These are phyloP conservation scores for Drosophila dives DNA, from an alignment of 2,888 invertebrate genomes.

Conservation along the genomic window DNA sequence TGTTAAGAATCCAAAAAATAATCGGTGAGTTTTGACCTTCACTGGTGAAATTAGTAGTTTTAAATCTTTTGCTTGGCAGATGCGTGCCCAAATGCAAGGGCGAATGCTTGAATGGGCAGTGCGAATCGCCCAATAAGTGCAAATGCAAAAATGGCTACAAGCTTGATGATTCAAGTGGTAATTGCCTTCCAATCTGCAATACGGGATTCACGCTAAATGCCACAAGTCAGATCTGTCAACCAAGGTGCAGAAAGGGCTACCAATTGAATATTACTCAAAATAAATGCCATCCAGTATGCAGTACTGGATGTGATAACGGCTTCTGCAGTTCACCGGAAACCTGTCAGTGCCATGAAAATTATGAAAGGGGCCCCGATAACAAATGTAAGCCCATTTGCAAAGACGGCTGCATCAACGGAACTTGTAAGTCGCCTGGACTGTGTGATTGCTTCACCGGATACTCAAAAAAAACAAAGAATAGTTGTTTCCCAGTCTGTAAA, in stretches of 20 bases:
- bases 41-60: background rate
- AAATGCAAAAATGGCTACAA: slow-evolving; percentile 59
- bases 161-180: slow-evolving; percentile 38
- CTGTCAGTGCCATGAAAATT: slow-evolving; percentile 48
- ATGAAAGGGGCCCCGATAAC: slow-evolving; percentile 33
- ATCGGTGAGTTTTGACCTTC: slow-evolving; percentile 37
- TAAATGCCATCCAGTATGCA: slow-evolving; percentile 53
- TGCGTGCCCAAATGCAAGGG: slow-evolving; percentile 80
- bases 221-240: slow-evolving; percentile 75
- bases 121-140: slow-evolving; percentile 75
- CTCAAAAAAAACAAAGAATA: background rate
- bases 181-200: slow-evolving; percentile 82
- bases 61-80: slow-evolving; percentile 30
- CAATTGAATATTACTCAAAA: slow-evolving; percentile 22
- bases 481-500: background rate
- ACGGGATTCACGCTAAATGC: slow-evolving; percentile 85
- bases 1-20: slow-evolving; percentile 43
- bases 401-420: slow-evolving; percentile 76
- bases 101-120: slow-evolving; percentile 77
- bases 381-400: slow-evolving; percentile 60
- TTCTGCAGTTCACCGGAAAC: slow-evolving; percentile 49
- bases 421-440: slow-evolving; percentile 88
- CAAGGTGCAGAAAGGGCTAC: slow-evolving; percentile 56
- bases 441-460: slow-evolving; percentile 89
- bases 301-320: slow-evolving; percentile 57